Evolutionary conservation across 2,113 vertebrate species (phyloP).

Genomic region (Hyla sarda): DNA sequence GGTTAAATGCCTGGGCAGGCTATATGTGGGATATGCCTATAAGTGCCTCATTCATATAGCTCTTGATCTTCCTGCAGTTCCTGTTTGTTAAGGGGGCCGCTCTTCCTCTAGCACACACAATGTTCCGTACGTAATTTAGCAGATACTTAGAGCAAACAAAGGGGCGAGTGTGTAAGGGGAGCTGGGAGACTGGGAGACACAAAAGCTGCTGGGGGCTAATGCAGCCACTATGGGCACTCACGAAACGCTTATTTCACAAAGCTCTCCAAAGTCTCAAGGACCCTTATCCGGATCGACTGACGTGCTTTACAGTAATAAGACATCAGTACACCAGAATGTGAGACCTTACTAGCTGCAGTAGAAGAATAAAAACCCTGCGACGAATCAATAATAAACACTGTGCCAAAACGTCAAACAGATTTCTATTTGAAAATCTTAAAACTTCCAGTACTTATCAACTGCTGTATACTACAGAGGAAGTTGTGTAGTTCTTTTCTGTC

Average conservation of each 20-base stretch:
- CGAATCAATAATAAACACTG: no score
- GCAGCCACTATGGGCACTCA: not conserved
- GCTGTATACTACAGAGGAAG: no score
- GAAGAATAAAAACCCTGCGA: not conserved
- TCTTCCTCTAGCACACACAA: slow-evolving; percentile 21
- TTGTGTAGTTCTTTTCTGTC: no score
- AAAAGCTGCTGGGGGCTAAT: slow-evolving; percentile 18
- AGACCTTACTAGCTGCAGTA: not conserved
- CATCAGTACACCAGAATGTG: slow-evolving; percentile 3
- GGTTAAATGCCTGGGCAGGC: not conserved
- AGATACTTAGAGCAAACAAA: slow-evolving; percentile 42
- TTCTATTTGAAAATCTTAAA: no score
- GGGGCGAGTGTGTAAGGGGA: slow-evolving; percentile 39
- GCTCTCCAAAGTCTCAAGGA: slow-evolving; percentile 11
- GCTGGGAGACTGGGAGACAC: slow-evolving; percentile 18
- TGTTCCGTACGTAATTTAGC: slow-evolving; percentile 33
- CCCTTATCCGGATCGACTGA: slow-evolving; percentile 3
- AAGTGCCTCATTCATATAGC: slow-evolving; percentile 32
- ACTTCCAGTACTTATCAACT: no score
- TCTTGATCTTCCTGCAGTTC: not conserved
- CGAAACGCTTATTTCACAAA: slow-evolving; percentile 30
- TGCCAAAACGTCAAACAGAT: no score
- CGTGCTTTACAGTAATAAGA: slow-evolving; percentile 11
- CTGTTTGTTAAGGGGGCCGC: slow-evolving; percentile 46
- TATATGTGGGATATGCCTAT: not conserved